Percentiles rank a stretch among this genome's conserved stretches.
Evolutionary conservation across 2,888 invertebrate genomes (phyloP).

Genomic region (Tigriopus californicus): DNA sequence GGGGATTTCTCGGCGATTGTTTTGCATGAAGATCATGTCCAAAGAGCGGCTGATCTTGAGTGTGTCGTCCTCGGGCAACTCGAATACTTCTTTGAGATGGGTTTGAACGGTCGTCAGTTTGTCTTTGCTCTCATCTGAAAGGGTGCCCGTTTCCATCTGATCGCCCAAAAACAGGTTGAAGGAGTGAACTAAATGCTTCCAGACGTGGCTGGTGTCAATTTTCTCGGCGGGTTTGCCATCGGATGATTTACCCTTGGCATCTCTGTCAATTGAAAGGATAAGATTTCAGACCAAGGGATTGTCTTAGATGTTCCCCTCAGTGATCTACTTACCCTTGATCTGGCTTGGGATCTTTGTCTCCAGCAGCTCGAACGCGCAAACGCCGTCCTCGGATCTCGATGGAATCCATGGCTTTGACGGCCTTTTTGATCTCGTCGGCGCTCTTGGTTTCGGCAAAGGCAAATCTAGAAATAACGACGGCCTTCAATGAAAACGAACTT

Average conservation of each 20-base stretch:
- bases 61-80: background rate
- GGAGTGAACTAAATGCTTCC: background rate
- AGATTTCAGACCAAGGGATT: too few species aligned
- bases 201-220: background rate
- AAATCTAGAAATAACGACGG: constrained; percentile 10
- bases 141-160: background rate
- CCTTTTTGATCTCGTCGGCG: constrained; percentile 6
- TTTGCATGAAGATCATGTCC: constrained; percentile 8
- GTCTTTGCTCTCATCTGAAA: background rate
- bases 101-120: background rate
- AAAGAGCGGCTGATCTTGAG: constrained; percentile 9
- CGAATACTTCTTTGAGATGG: background rate
- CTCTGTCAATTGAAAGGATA: background rate
- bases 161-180: background rate
- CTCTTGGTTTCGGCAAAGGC: constrained; percentile 15
- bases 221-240: background rate
- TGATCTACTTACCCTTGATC: too few species aligned
- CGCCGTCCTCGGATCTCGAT: constrained; percentile 12
- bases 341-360: constrained; percentile 1
- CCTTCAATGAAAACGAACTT: too few species aligned
- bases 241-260: too few species aligned
- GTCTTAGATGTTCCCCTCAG: too few species aligned
- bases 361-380: constrained; percentile 8
- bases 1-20: constrained; percentile 2
- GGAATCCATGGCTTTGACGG: constrained; percentile 9